Evolutionary conservation across 2,888 invertebrate genomes (phyloP).

Genomic region (Perizoma flavofasciatum): DNA sequence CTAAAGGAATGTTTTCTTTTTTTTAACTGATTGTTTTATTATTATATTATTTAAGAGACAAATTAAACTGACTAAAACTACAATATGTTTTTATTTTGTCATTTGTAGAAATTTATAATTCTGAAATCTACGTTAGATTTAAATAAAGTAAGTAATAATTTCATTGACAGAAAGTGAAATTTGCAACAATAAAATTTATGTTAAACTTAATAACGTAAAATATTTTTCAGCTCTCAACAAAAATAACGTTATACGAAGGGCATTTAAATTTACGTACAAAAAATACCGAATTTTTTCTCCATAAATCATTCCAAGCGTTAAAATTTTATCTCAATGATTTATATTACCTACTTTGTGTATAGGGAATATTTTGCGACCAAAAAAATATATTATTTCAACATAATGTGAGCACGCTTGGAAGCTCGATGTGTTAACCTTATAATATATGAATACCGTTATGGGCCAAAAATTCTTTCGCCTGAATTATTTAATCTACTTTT

Average conservation of each 20-base stretch:
- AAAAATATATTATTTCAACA: slow-evolving; percentile 43
- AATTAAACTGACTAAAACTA: too few relatives aligned
- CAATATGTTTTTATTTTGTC: too few relatives aligned
- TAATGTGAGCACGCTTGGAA: slow-evolving; percentile 40
- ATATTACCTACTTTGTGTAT: slow-evolving; percentile 61
- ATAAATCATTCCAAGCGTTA: slow-evolving; percentile 59
- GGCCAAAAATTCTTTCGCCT: slow-evolving; percentile 78
- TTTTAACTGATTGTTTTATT: too few relatives aligned
- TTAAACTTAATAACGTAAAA: too few relatives aligned
- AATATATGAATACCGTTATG: slow-evolving; percentile 79
- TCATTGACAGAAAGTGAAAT: too few relatives aligned
- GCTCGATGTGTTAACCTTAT: slow-evolving; percentile 70
- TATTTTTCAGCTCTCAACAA: slow-evolving; percentile 23
- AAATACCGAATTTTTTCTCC: slow-evolving; percentile 48
- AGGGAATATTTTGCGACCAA: slow-evolving; percentile 60
- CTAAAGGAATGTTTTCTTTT: too few relatives aligned
- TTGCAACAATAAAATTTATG: too few relatives aligned
- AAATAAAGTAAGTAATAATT: too few relatives aligned
- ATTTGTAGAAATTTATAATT: too few relatives aligned
- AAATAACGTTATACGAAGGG: slow-evolving; percentile 21
- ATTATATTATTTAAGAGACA: too few relatives aligned
- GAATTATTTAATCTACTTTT: slow-evolving; percentile 82
- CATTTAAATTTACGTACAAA: slow-evolving; percentile 43
- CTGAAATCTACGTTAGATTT: too few relatives aligned
- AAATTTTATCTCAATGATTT: slow-evolving; percentile 70